A percentile compares a stretch with the other conserved stretches of the same genome.
Evolutionary conservation across 2,888 invertebrate genomes (phyloP).

Genomic region (Sympetrum striolatum): DNA sequence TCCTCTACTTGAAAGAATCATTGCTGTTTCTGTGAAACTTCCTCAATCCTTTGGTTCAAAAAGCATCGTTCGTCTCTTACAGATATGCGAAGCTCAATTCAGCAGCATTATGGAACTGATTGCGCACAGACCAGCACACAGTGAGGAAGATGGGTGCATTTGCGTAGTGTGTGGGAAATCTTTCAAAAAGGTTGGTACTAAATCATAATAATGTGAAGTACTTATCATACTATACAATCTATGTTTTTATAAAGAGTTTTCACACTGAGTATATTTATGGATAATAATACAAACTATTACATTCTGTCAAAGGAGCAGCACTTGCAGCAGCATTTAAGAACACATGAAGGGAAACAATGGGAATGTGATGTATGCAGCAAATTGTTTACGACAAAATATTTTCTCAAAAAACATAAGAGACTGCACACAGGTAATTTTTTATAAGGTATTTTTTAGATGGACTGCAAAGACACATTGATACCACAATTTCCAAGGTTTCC

Average conservation of each 20-base stretch:
- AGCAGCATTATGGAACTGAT: background rate
- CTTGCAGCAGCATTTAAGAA: slow-evolving; percentile 60
- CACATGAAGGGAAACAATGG: slow-evolving; percentile 79
- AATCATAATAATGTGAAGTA: background rate
- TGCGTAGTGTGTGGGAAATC: slow-evolving; percentile 59
- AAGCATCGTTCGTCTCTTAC: background rate
- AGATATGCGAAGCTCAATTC: slow-evolving; percentile 1
- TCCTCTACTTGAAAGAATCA: no score
- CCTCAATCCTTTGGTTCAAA: no score
- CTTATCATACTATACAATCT: background rate
- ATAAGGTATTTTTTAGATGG: no score
- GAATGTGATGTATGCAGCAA: slow-evolving; percentile 85
- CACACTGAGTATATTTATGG: background rate
- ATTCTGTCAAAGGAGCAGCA: slow-evolving; percentile 58
- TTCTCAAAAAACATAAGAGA: slow-evolving; percentile 86
- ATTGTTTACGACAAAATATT: slow-evolving; percentile 87
- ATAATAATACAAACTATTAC: background rate
- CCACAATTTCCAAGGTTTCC: no score
- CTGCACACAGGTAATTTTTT: slow-evolving; percentile 74
- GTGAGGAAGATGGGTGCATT: slow-evolving; percentile 55
- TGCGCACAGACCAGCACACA: slow-evolving; percentile 48
- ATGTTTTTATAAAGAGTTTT: background rate
- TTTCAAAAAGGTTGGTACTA: slow-evolving; percentile 57
- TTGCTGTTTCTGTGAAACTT: no score
- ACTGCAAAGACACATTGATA: no score